phyloP scores from a whole-genome alignment of 1,140 invertebrate species.

The Steinernema feltiae region DNA sequence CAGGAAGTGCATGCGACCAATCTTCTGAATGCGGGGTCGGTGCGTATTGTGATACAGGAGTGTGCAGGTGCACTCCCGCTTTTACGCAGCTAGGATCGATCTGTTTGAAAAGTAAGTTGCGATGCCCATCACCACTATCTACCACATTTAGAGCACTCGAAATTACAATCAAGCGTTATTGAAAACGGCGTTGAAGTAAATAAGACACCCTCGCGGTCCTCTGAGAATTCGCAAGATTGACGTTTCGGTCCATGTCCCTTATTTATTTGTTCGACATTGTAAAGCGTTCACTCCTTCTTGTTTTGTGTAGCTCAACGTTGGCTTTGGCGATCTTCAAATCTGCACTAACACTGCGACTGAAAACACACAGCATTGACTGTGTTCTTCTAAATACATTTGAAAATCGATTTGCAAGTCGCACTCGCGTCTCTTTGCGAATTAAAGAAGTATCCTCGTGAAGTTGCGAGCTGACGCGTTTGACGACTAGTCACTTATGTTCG shows the following conservation, averaged over 20 bases:
- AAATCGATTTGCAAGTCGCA: not conserved
- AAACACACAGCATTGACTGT: not conserved
- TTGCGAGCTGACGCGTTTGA: not conserved
- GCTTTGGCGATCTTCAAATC: no score
- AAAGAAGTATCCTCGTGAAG: not conserved
- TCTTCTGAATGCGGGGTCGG: not conserved
- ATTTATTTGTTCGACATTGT: not conserved
- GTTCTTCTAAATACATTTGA: not conserved
- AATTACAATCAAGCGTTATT: not conserved
- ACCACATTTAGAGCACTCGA: not conserved
- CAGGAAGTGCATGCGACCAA: not conserved
- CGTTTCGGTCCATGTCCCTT: not conserved
- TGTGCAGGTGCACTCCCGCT: not conserved
- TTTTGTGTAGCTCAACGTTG: no score
- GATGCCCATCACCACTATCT: not conserved
- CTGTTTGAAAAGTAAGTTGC: not conserved
- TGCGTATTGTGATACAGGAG: not conserved
- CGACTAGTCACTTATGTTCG: conserved; percentile 5
- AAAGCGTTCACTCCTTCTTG: no score
- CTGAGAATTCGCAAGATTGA: not conserved
- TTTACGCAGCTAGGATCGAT: not conserved
- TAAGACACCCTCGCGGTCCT: not conserved
- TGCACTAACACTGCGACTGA: not conserved
- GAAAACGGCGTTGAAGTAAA: not conserved
- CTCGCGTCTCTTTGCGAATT: not conserved